phyloP scores from a whole-genome alignment of 2,888 invertebrate species.

The Ceriagrion tenellum region DNA sequence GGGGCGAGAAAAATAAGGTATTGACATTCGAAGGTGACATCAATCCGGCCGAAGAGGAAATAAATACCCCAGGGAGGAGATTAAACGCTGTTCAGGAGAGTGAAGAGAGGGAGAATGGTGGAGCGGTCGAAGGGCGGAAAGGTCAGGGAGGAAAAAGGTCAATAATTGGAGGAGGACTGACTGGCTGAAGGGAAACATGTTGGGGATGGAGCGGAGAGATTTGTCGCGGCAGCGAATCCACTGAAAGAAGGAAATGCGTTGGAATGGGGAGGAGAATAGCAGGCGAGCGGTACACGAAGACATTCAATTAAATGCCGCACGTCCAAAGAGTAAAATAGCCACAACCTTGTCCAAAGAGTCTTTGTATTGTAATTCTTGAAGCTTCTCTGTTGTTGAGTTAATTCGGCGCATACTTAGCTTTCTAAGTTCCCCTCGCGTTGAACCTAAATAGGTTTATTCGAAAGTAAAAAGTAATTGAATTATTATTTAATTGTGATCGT shows the following conservation, averaged over 20 bases:
- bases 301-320: neutral
- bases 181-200: neutral
- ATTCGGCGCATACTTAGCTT: too few relatives aligned
- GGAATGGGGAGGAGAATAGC: neutral
- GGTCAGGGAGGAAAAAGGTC: conserved; percentile 21
- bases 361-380: too few relatives aligned
- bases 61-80: conserved; percentile 25
- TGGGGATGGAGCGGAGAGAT: conserved; percentile 22
- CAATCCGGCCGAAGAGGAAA: conserved; percentile 30
- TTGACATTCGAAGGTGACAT: conserved; percentile 59
- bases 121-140: conserved; percentile 8
- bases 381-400: too few relatives aligned
- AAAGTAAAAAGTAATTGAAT: too few relatives aligned
- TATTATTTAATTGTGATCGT: too few relatives aligned
- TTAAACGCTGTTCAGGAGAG: too few relatives aligned
- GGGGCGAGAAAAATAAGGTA: conserved; percentile 30
- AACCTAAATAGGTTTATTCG: too few relatives aligned
- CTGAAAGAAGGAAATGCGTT: neutral
- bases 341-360: too few relatives aligned
- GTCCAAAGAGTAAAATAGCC: too few relatives aligned
- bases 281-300: neutral
- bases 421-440: too few relatives aligned
- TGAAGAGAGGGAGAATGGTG: neutral
- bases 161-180: neutral
- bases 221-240: neutral